Percentiles rank a stretch among this genome's conserved stretches.
These are phyloP conservation scores for Lepidonotus clava DNA, from an alignment of 2,888 invertebrate species.

Conservation along the genomic window DNA sequence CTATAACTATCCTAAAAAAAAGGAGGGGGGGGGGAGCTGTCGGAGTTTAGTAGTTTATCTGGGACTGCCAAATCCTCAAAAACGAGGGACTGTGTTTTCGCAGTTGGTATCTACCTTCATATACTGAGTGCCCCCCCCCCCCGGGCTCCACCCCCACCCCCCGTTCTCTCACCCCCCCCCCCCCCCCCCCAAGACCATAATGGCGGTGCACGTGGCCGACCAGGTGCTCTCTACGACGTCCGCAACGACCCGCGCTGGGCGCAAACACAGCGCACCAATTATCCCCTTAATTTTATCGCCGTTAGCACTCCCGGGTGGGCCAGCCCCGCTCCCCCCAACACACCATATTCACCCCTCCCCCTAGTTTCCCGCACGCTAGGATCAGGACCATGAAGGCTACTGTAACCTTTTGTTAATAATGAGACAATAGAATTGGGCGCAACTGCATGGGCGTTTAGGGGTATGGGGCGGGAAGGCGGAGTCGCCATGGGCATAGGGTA, in stretches of 20 bases:
- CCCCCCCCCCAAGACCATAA: not conserved
- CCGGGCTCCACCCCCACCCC: not conserved
- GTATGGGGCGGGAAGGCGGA: not conserved
- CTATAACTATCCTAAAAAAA: too few relatives aligned
- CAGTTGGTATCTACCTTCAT: too few relatives aligned
- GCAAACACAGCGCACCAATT: not conserved
- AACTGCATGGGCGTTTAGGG: not conserved
- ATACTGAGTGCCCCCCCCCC: too few relatives aligned
- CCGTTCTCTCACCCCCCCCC: not conserved
- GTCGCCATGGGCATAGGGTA: not conserved
- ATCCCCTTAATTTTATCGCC: constrained; percentile 27
- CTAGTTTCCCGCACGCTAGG: too few relatives aligned
- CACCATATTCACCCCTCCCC: too few relatives aligned
- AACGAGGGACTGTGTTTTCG: too few relatives aligned
- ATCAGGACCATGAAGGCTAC: too few relatives aligned
- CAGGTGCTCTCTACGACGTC: constrained; percentile 1
- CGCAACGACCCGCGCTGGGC: not conserved
- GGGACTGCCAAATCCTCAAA: too few relatives aligned
- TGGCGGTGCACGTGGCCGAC: not conserved
- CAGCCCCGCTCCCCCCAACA: not conserved
- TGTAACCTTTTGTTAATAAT: constrained; percentile 18
- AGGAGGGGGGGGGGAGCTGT: too few relatives aligned
- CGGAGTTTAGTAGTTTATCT: too few relatives aligned
- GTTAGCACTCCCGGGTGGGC: not conserved
- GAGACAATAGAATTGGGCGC: constrained; percentile 1